phyloP scores from a whole-genome alignment of 1,140 invertebrate species.

The Rhagoletis zephyria region DNA sequence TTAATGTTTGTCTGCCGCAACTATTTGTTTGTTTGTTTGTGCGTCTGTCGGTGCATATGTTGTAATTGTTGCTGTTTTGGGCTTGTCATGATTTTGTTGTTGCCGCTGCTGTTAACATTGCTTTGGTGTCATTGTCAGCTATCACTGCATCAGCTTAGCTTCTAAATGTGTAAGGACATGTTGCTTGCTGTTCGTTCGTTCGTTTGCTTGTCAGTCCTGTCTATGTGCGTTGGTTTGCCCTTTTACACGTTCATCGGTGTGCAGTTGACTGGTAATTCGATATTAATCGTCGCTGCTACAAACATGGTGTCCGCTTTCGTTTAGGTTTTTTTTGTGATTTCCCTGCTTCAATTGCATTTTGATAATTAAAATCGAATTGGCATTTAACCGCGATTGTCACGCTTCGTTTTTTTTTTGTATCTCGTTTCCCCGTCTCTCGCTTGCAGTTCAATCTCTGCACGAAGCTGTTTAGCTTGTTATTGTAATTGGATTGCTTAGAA shows the following conservation, averaged over 20 bases:
- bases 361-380: constrained; percentile 41
- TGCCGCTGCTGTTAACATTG: background rate
- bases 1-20: constrained; percentile 45
- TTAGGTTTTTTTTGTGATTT: background rate
- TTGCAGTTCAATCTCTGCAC: background rate
- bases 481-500: background rate
- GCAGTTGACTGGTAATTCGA: constrained; percentile 40
- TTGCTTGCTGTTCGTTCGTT: too few species aligned
- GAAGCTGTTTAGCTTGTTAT: background rate
- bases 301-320: background rate
- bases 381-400: constrained; percentile 33
- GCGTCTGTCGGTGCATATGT: constrained; percentile 8
- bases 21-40: constrained; percentile 38
- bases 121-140: constrained; percentile 46
- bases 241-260: background rate
- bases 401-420: background rate
- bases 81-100: background rate
- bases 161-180: background rate
- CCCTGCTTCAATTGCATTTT: background rate
- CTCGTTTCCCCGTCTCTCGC: background rate
- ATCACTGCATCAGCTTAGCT: constrained; percentile 25
- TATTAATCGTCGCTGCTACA: constrained; percentile 21
- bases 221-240: background rate
- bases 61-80: background rate
- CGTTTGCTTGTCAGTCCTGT: too few species aligned